Conservation (phyloP, 2,113 vertebrate species). For the Micromys minutus region DNA sequence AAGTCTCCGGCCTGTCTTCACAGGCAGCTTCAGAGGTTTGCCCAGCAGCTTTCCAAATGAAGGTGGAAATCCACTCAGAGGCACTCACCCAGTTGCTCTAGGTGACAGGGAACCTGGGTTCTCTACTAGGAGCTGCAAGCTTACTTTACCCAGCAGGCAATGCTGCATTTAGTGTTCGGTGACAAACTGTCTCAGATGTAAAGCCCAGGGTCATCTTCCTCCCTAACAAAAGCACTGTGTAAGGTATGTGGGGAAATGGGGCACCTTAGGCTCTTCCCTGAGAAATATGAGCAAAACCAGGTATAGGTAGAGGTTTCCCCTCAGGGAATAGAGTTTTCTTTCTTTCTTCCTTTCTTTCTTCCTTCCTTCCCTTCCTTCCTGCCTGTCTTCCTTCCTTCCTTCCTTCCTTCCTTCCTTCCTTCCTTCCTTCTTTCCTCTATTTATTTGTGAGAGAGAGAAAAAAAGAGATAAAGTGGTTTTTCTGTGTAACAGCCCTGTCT, state of each 20-base stretch:
- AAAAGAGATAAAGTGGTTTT: no score
- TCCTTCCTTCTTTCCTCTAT: neutral
- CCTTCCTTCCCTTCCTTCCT: no score
- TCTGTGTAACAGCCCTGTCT: neutral
- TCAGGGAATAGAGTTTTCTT: no score
- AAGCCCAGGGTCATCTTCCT: neutral
- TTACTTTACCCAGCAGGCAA: neutral
- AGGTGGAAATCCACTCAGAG: accelerated
- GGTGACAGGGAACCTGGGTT: neutral
- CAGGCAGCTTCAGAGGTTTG: accelerated
- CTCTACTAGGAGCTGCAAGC: no score
- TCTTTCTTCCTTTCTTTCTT: no score
- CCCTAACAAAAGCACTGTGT: neutral
- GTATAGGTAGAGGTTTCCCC: no score
- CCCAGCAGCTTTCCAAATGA: neutral
- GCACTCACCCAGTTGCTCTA: accelerated
- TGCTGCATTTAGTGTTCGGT: neutral
- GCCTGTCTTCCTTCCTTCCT: no score
- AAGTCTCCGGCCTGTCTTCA: neutral
- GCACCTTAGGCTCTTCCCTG: accelerated
- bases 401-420: neutral
- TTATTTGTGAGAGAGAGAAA: no score
- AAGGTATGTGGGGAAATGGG: accelerated
- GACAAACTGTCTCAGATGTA: neutral
- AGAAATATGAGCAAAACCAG: neutral